Evolutionary conservation across 2,888 invertebrate species (phyloP), one percentile per base, ranked within the genome.

Genomic region (Lamproptera curius): DNA sequence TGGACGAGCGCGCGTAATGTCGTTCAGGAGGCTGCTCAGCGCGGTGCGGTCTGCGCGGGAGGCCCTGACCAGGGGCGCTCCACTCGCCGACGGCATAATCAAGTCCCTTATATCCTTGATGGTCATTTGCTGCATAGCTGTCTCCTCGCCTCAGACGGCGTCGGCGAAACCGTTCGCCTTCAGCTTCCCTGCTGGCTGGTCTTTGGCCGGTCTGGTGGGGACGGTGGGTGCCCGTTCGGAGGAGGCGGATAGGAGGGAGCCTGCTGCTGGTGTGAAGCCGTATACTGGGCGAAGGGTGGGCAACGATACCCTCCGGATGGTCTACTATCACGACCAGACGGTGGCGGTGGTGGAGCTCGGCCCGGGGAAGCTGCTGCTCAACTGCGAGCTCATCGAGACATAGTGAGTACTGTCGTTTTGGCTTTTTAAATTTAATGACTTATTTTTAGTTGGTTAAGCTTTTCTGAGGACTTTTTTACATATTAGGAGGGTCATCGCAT

Each of bases 361-460:
- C 2, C 89, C 90, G 4, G 90, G 90, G 52, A 93, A 93, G 70
- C 79, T 92, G 62, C 84, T 94, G 50, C 88, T 93, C 41, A 92
- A 92, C 67, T 95, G 95, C 73, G 94, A 95, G 73, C 89, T 96
- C 62, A 93, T 96, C 67, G 96, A 96, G 89, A 94, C 95, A 58
- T 92, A 92, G 96, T 96, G 81, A 94, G 95, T 94, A 31, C 23
- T 16, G 4, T 1, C 14, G 15, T 15, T 1, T 5, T 15, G n/a
- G n/a, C n/a, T n/a, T n/a, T n/a, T n/a, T n/a, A n/a, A n/a, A n/a
- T n/a, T n/a, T n/a, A n/a, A n/a, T n/a, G n/a, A n/a, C n/a, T n/a
- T n/a, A n/a, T n/a, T n/a, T n/a, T n/a, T n/a, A n/a, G n/a, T n/a
- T n/a, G n/a, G n/a, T n/a, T n/a, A n/a, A n/a, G n/a, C n/a, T n/a